Evolutionary conservation across 2,113 vertebrate species (phyloP).

Genomic region (Cyanocitta stelleri): DNA sequence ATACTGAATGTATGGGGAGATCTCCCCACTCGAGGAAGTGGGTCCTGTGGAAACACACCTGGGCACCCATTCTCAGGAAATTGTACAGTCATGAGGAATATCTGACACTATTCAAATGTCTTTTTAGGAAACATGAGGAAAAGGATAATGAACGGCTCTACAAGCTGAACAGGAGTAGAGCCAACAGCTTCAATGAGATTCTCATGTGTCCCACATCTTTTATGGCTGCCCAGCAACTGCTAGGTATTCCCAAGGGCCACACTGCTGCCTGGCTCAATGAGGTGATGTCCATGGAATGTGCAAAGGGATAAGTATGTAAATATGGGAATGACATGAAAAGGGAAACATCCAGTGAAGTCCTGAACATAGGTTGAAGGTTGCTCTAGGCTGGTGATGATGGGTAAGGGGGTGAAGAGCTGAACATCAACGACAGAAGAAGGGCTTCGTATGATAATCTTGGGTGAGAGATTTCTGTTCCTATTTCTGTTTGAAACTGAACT

Average conservation of each 20-base stretch:
- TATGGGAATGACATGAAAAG: background rate
- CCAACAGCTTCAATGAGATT: background rate
- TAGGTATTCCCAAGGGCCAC: background rate
- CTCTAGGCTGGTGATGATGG: background rate
- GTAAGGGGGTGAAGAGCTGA: background rate
- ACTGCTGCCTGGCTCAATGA: background rate
- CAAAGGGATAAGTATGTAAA: background rate
- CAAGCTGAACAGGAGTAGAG: background rate
- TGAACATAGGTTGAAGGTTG: background rate
- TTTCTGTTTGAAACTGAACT: background rate
- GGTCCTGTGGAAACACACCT: background rate
- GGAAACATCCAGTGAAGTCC: background rate
- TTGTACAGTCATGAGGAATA: background rate
- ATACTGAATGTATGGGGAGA: background rate
- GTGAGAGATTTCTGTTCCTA: background rate
- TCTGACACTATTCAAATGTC: background rate
- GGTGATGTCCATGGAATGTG: background rate
- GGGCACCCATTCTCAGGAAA: background rate
- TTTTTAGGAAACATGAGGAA: background rate
- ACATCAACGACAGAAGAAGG: background rate
- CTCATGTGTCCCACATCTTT: background rate
- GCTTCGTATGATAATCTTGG: background rate
- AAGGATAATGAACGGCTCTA: background rate
- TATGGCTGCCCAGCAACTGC: background rate
- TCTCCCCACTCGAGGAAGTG: background rate